Evolutionary conservation across 2,113 vertebrate genomes (phyloP), one percentile per base, ranked within the genome.

Genomic region (Tenrec ecaudatus): DNA sequence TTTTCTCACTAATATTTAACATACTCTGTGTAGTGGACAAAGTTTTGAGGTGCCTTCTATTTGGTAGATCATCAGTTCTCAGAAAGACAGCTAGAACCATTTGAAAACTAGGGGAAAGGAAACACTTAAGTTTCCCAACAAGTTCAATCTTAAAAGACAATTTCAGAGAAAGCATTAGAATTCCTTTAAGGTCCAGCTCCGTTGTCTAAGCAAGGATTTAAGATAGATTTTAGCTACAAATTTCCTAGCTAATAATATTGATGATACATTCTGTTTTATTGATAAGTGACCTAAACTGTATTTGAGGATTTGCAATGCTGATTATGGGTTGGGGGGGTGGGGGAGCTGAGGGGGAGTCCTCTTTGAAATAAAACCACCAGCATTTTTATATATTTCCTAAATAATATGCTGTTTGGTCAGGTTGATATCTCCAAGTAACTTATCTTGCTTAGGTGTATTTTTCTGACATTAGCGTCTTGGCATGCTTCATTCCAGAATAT

Each of bases 381-480:
- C 77, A 22, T 31, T 22, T 80, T 90, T 91, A 77, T 33, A 11
- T 33, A 16, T 68, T 71, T 92, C 40, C 62, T 86, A 71, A 14
- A 62, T 89, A 71, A 12, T 43, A 15, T 57, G 23, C 29, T 86
- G 6, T 87, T 86, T 87, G 43, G 25, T 38, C 43, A 82, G 8
- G 20, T 57, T 89, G 31, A 91, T 93, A 15, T 91, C 25, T 84
- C 36, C 40, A 92, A 91, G 6, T 43, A 12, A 91, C 33, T 87
- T 19, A 66, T 78, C 19, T 94, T 94, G 12, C 12, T 53, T 71
- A 3, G 11, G 53, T 62, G 1, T 60, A 60, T 80, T 88, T 90
- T 91, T 90, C 58, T 89, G 17, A 87, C n/a, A 90, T 86, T 89
- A 94, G 66, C 25, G 92, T 91, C 36, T 58, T 75, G 16, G 85